These are phyloP conservation scores for Lanistes nyassanus DNA, from an alignment of 1,140 invertebrate genomes.

Conservation along the genomic window DNA sequence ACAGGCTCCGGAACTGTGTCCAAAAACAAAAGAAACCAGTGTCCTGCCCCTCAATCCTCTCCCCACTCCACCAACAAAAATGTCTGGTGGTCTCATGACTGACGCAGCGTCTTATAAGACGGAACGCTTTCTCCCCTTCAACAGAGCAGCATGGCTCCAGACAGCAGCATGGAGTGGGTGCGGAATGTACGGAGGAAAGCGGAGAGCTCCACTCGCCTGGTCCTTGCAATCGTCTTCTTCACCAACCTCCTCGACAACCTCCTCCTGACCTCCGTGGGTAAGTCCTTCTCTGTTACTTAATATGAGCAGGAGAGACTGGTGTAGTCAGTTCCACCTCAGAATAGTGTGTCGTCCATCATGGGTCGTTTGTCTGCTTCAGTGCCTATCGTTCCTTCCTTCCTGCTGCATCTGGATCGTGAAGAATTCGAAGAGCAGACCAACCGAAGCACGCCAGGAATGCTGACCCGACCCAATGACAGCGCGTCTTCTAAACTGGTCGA, in stretches of 20 bases:
- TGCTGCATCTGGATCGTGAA: constrained; percentile 66
- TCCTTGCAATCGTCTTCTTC: constrained; percentile 93
- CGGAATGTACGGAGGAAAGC: constrained; percentile 12
- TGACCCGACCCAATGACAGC: constrained; percentile 7
- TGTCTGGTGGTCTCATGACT: no score
- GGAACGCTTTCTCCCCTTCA: no score
- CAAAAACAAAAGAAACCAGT: no score
- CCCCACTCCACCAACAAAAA: no score
- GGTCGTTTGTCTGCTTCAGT: constrained; percentile 72
- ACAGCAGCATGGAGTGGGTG: constrained; percentile 8
- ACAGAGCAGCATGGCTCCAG: no score
- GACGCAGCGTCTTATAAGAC: no score
- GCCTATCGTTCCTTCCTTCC: constrained; percentile 83
- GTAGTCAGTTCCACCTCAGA: constrained; percentile 49
- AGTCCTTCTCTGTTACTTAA: constrained; percentile 76
- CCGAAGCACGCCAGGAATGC: constrained; percentile 1
- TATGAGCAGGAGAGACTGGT: not conserved
- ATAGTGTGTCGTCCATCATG: not conserved
- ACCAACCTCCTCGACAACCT: constrained; percentile 97
- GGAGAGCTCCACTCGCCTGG: constrained; percentile 21
- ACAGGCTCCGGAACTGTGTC: no score
- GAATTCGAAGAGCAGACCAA: constrained; percentile 25
- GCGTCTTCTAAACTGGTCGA: not conserved
- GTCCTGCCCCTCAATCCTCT: no score
- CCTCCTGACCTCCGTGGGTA: constrained; percentile 95